Evolutionary conservation across 2,113 vertebrate genomes (phyloP), one percentile per base, ranked within the genome.

Genomic region (Gyps fulvus): DNA sequence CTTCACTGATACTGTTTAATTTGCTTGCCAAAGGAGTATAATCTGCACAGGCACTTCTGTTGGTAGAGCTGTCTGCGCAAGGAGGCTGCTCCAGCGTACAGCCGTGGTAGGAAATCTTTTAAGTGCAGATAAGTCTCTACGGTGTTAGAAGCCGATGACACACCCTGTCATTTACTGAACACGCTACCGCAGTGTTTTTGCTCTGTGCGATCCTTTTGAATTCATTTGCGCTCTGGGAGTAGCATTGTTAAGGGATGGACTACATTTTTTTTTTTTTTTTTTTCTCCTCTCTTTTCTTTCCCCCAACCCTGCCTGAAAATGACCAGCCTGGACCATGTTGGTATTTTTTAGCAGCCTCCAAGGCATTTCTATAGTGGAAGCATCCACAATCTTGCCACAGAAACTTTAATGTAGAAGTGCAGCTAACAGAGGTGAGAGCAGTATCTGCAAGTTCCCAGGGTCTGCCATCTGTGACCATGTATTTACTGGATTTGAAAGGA

Each of bases 401-500:
- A 49, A 38, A 45, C 62, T 34, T 52, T 1, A 42, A 6, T 14
- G 25, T 20, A 13, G 40, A 62, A 45, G 58, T 23, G 40, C 6
- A 6, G 19, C 32, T 83, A 4, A 9, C 1, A 1, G 62, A 77
- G 32, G 40, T 19, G 13, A 50, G 62, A 18, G 45, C 9, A 11
- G 16, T 6, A 27, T 11, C 59, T 62, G 59, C 0, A 2, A 25
- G 50, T 17, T 40, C n/a, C 26, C 69, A 63, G 52, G 25, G 11
- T 61, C 38, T 87, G 70, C 45, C 8, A 2, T 29, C 21, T 26
- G 9, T n/a, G 40, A 21, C 34, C 11, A 1, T 0, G 0, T 38
- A 10, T 57, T 55, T 71, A 23, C 38, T 82, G 11, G 17, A 34
- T 52, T 31, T 42, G n/a, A 70, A 85, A 17, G 40, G 18, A 5